Conservation (phyloP, 2,113 vertebrate species). For the Noturus placidus region DNA sequence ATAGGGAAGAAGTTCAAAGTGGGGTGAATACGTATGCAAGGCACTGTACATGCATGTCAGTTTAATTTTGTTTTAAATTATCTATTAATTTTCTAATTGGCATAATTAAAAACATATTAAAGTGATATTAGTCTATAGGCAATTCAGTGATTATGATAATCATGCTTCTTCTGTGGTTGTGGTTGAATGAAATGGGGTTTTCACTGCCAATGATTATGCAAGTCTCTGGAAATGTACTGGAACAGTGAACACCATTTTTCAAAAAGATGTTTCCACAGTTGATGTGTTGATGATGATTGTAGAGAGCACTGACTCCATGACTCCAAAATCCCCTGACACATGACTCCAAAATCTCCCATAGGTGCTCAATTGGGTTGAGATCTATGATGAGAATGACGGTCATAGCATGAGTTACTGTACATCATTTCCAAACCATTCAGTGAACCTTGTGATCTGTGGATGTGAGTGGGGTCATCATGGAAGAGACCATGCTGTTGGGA, state of each 20-base stretch:
- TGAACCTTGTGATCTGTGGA: neutral
- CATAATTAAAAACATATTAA: neutral
- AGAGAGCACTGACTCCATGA: neutral
- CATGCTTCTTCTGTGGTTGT: neutral
- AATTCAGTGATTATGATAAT: constrained; percentile 2
- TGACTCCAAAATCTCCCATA: neutral
- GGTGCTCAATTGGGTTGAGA: neutral
- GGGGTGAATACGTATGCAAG: neutral
- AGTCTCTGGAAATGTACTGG: neutral
- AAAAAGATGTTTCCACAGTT: neutral
- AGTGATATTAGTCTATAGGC: neutral
- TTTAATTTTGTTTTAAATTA: neutral
- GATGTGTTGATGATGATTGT: neutral
- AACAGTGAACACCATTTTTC: neutral
- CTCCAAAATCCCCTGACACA: neutral
- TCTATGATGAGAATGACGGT: neutral
- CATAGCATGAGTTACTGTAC: neutral
- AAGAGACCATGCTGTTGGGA: neutral
- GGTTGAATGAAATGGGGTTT: neutral
- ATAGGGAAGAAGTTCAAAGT: neutral
- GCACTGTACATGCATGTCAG: neutral
- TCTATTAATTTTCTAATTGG: neutral
- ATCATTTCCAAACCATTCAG: neutral
- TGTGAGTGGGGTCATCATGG: neutral
- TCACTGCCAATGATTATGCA: neutral